Evolutionary conservation across 2,113 vertebrate genomes (phyloP).

Genomic region (Zeus faber): DNA sequence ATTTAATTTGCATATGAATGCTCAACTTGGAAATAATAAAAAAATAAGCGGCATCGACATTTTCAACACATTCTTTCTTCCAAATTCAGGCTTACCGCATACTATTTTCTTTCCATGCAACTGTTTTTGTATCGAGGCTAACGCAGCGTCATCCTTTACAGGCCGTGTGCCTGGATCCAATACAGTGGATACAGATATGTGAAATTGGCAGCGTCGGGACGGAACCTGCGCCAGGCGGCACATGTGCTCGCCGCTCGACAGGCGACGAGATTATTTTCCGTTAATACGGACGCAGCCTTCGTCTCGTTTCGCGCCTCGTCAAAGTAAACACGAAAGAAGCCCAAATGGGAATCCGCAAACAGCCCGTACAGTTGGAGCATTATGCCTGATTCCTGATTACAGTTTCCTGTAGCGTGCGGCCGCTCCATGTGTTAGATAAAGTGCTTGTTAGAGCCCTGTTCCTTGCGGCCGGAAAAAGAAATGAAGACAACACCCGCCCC

Average conservation of each 20-base stretch:
- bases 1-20: too few species aligned
- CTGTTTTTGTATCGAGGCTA: too few species aligned
- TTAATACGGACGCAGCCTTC: conserved; percentile 40
- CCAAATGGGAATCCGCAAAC: conserved; percentile 43
- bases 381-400: too few species aligned
- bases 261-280: conserved; percentile 45
- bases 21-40: too few species aligned
- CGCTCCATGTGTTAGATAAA: conserved; percentile 43
- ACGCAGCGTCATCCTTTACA: background rate
- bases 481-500: too few species aligned
- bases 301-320: conserved; percentile 51
- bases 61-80: too few species aligned
- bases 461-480: too few species aligned
- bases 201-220: conserved; percentile 12
- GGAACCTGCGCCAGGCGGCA: conserved; percentile 5
- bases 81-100: too few species aligned
- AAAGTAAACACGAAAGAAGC: conserved; percentile 32
- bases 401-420: conserved; percentile 39
- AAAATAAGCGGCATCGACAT: too few species aligned
- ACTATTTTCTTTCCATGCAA: too few species aligned
- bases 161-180: conserved; percentile 31
- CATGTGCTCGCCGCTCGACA: conserved; percentile 12
- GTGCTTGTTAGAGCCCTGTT: too few species aligned
- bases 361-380: conserved; percentile 41
- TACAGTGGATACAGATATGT: conserved; percentile 2